These are phyloP conservation scores for Sesamia inferens DNA, from an alignment of 2,888 invertebrate genomes.

Conservation along the genomic window DNA sequence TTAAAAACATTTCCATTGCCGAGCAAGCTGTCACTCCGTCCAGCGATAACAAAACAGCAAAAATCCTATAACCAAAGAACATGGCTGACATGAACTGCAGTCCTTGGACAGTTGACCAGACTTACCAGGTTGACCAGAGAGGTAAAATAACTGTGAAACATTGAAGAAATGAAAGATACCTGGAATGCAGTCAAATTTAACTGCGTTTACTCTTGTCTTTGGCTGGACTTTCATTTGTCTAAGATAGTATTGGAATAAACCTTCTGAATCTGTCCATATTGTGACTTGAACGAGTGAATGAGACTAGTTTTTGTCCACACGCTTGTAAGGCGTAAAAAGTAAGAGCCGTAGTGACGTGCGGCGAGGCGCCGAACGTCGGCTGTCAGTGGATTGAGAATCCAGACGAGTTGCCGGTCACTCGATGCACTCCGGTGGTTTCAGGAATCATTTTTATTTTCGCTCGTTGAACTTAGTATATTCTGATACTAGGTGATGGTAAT, in stretches of 20 bases:
- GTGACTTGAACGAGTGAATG: slow-evolving; percentile 6
- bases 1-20: not conserved
- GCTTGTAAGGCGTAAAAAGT: slow-evolving; percentile 41
- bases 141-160: not conserved
- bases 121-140: too few relatives aligned
- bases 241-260: not conserved
- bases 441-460: not conserved
- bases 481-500: not conserved
- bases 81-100: not conserved
- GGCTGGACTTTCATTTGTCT: not conserved
- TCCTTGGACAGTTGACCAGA: not conserved
- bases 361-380: slow-evolving; percentile 25
- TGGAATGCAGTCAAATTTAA: not conserved
- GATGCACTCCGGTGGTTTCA: slow-evolving; percentile 23
- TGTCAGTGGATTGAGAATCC: slow-evolving; percentile 16
- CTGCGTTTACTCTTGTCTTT: not conserved
- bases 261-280: slow-evolving; percentile 10
- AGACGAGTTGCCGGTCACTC: slow-evolving; percentile 11
- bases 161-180: not conserved
- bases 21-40: not conserved
- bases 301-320: slow-evolving; percentile 40
- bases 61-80: not conserved
- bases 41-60: not conserved
- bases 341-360: slow-evolving; percentile 31
- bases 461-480: not conserved